phyloP scores from a whole-genome alignment of 2,797 vertebrate genomes.

The Avahi laniger region DNA sequence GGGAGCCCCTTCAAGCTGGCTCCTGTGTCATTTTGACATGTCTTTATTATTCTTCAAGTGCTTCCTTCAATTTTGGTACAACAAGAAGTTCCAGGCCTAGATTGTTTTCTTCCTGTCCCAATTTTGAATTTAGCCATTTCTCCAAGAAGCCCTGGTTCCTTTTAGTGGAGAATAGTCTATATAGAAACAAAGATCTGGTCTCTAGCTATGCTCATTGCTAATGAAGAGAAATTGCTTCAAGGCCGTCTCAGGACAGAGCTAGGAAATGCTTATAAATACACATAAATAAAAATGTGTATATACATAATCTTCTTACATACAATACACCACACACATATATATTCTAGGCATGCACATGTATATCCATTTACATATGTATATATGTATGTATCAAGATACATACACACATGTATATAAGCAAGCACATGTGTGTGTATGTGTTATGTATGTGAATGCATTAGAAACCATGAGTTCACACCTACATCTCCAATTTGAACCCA shows the following conservation, averaged over 20 bases:
- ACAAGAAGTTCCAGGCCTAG: background rate
- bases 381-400: background rate
- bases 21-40: background rate
- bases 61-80: background rate
- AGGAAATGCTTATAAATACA: background rate
- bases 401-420: background rate
- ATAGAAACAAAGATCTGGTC: background rate
- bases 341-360: background rate
- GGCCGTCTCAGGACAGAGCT: background rate
- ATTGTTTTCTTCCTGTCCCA: background rate
- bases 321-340: background rate
- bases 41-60: background rate
- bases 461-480: background rate
- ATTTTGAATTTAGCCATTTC: background rate
- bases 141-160: background rate
- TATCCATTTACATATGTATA: background rate
- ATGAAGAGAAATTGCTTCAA: background rate
- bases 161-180: background rate
- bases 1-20: background rate
- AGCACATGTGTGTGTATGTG: too few species aligned
- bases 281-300: background rate
- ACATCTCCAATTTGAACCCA: background rate
- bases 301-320: background rate
- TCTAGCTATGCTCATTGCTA: background rate
- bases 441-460: background rate